Evolutionary conservation across 1,140 invertebrate species (phyloP), one percentile per base, ranked within the genome.

Genomic region (Rhizoglyphus robini): DNA sequence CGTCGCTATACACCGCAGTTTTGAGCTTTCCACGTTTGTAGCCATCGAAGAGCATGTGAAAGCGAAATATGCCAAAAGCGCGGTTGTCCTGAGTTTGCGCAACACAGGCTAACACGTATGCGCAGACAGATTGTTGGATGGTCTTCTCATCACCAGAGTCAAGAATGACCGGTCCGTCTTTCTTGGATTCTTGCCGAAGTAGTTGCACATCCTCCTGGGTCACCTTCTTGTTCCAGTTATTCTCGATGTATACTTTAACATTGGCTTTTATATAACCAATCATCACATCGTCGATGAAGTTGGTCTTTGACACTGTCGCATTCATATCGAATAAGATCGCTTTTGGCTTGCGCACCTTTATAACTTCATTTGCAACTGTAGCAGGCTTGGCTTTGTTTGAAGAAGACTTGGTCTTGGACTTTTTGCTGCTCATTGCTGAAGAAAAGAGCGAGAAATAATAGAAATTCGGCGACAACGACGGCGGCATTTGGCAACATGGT

Each of bases 201-300:
- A 18, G 3, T 8, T 20, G 25, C 23, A 58, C 30, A 31, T 58
- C 54, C 30, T 31, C 32, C 5, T 25, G 20, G 11, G 27, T 58
- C 27, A 34, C 47, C 30, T 58, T 69, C 71, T 8, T 69, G 70
- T 2, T 66, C 72, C 4, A 64, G 5, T 64, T 47, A 11, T 47
- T 47, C 11, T 48, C 11, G 3, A 64, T 3, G 30, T 64, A 64
- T 20, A 4, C 23, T 31, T 64, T 31, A 23, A 64, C 8, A 30
- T 64, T 27, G 3, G 20, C n/a, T 30, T 64, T 64, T 13, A 64
- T 25, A 23, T 49, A 64, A 5, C 31, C 31, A 29, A 64, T n/a
- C 20, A 64, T n/a, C 3, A 64, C 30, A 29, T 64, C 51, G 15
- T 64, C 63, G n/a, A 64, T n/a, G 46, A 64, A 64, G 18, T 23